Evolutionary conservation across 2,888 invertebrate species (phyloP).

Genomic region (Creontiades dilutus): DNA sequence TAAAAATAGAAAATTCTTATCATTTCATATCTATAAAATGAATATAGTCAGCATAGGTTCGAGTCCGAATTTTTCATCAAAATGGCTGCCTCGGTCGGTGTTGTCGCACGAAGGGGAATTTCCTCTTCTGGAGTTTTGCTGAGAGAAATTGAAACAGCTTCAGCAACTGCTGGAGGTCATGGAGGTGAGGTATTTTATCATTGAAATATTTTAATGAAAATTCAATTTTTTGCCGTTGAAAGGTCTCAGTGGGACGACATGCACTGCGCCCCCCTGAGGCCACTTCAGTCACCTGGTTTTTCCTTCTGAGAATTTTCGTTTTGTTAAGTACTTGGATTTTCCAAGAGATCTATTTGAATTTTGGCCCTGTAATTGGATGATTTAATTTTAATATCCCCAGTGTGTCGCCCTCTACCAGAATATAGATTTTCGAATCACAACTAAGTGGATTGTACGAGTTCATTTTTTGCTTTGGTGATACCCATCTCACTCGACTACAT

Average conservation of each 20-base stretch:
- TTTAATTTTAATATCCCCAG: too few species aligned
- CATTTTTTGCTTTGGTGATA: too few species aligned
- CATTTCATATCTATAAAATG: background rate
- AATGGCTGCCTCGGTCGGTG: constrained; percentile 67
- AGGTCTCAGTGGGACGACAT: background rate
- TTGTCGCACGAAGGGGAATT: constrained; percentile 55
- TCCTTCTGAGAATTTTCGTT: too few species aligned
- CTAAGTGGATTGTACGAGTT: too few species aligned
- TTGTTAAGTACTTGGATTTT: too few species aligned
- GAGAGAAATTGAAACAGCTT: constrained; percentile 68
- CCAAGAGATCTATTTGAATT: too few species aligned
- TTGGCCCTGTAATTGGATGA: too few species aligned
- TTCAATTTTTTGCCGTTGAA: background rate
- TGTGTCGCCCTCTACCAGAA: too few species aligned
- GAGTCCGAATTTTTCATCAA: constrained; percentile 52
- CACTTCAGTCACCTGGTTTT: background rate
- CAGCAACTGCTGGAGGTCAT: constrained; percentile 73
- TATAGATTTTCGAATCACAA: too few species aligned
- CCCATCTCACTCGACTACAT: too few species aligned
- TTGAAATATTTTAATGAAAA: background rate
- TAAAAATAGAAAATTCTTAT: background rate
- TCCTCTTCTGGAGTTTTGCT: constrained; percentile 59
- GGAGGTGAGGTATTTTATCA: constrained; percentile 65
- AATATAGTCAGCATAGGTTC: constrained; percentile 57
- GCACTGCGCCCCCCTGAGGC: background rate